phyloP scores from a whole-genome alignment of 2,888 invertebrate species.

The Lochmaea crataegi region DNA sequence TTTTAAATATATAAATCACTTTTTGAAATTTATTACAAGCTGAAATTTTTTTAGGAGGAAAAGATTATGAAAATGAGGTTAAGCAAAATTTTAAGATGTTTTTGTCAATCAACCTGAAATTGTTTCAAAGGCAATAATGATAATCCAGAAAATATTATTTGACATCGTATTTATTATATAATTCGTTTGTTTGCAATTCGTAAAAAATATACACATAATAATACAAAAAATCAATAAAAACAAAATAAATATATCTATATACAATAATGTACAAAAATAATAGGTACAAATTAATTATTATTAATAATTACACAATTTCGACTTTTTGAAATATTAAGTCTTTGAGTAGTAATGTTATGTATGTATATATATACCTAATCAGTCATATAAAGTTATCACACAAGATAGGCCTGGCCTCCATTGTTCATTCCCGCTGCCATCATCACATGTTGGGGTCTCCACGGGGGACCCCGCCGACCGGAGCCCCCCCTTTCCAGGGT shows the following conservation, averaged over 20 bases:
- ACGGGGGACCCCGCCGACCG: conserved; percentile 66
- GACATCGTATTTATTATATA: conserved; percentile 64
- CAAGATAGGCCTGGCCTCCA: conserved; percentile 77
- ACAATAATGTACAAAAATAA: conserved; percentile 67
- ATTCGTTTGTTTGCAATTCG: conserved; percentile 62
- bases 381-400: conserved; percentile 70
- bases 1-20: not conserved
- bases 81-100: not conserved
- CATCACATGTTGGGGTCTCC: conserved; percentile 68
- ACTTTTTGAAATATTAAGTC: conserved; percentile 46
- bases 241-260: conserved; percentile 67
- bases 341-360: conserved; percentile 35
- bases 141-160: conserved; percentile 50
- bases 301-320: conserved; percentile 55
- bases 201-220: conserved; percentile 67
- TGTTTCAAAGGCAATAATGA: not conserved
- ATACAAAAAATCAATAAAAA: conserved; percentile 64
- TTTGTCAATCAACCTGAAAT: not conserved
- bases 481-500: conserved; percentile 79
- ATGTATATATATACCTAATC: conserved; percentile 59
- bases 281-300: conserved; percentile 56
- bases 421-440: conserved; percentile 61
- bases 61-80: not conserved
- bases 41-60: not conserved
- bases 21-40: not conserved